Percentiles rank a stretch among this genome's conserved stretches.
Conservation (phyloP, 2,888 invertebrate species). For the Gymnocheta viridis region DNA sequence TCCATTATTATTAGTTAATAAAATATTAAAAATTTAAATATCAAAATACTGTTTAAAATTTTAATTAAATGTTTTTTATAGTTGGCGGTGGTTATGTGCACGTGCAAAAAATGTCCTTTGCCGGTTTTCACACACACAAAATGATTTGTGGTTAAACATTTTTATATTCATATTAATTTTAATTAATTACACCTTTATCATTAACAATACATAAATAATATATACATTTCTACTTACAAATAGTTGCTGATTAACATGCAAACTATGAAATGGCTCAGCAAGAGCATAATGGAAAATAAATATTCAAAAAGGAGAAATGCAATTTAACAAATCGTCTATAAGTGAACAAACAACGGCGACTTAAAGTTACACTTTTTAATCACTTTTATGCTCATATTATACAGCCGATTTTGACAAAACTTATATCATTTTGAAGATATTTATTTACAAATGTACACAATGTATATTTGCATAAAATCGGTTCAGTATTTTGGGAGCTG, state of each 20-base stretch:
- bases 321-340: background rate
- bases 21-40: background rate
- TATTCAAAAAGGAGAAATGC: background rate
- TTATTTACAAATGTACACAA: no score
- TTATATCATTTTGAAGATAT: no score
- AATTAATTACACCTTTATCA: slow-evolving; percentile 65
- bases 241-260: slow-evolving; percentile 50
- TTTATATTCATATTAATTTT: slow-evolving; percentile 64
- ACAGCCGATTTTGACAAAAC: no score
- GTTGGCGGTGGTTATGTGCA: slow-evolving; percentile 3
- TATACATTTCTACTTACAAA: background rate
- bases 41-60: slow-evolving; percentile 1
- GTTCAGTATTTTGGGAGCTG: no score
- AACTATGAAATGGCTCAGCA: background rate
- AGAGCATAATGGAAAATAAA: slow-evolving; percentile 30
- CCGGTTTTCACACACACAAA: slow-evolving; percentile 35
- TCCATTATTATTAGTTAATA: background rate
- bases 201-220: slow-evolving; percentile 31
- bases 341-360: background rate
- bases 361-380: background rate
- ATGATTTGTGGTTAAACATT: slow-evolving; percentile 55
- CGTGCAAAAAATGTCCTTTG: slow-evolving; percentile 13
- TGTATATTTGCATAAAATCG: no score
- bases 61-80: slow-evolving; percentile 5
- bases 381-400: no score